These are phyloP conservation scores for Plagiodera versicolora DNA, from an alignment of 2,888 invertebrate genomes.

Conservation along the genomic window DNA sequence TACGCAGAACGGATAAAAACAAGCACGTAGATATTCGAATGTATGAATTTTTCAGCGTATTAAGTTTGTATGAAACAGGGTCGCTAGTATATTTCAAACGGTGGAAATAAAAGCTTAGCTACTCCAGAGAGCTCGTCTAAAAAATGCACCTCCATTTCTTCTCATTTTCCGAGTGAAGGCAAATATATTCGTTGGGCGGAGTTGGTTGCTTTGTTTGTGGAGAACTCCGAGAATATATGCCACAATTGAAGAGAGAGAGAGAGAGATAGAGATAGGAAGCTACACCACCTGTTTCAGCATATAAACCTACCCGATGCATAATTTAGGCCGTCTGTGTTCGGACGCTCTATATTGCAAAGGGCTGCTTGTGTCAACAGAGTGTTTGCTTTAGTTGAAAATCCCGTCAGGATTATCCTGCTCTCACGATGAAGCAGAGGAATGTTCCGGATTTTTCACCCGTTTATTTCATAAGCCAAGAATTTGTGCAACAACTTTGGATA, in stretches of 20 bases:
- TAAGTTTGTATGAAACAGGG: no score
- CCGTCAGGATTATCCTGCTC: not conserved
- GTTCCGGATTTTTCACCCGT: no score
- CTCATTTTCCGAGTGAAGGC: not conserved
- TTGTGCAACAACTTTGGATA: no score
- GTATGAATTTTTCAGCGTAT: no score
- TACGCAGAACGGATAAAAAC: no score
- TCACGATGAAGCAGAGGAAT: not conserved
- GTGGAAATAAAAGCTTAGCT: not conserved
- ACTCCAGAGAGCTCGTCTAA: not conserved
- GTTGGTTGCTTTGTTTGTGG: not conserved
- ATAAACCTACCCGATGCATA: not conserved
- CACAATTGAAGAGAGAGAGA: not conserved
- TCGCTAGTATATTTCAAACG: not conserved
- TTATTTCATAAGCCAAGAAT: no score
- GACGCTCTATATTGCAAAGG: not conserved
- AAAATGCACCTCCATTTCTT: not conserved
- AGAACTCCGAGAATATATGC: not conserved
- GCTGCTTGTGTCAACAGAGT: not conserved
- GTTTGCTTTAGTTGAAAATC: not conserved
- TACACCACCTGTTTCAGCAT: no score
- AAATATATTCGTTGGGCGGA: not conserved
- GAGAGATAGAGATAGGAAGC: not conserved
- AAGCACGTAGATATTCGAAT: no score
- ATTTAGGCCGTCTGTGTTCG: not conserved